Evolutionary conservation across 2,113 vertebrate species (phyloP).

Genomic region (Dasyornis broadbenti): DNA sequence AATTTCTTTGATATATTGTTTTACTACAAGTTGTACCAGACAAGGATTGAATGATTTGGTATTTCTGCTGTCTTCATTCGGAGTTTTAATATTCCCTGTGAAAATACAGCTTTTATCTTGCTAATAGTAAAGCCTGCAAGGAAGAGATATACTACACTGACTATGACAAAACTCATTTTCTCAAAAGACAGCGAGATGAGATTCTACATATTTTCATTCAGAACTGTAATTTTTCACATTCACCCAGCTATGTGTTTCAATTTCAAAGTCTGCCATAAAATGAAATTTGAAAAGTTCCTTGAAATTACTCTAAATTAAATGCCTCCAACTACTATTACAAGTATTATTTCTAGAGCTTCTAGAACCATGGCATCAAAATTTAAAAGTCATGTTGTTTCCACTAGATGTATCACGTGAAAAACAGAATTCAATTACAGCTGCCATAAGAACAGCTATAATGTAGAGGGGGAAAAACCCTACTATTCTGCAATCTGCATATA

Average conservation of each 20-base stretch:
- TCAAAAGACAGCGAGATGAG: neutral
- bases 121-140: neutral
- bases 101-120: neutral
- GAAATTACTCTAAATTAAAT: neutral
- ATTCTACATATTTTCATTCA: neutral
- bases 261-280: neutral
- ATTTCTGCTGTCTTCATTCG: neutral
- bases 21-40: neutral
- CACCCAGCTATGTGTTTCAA: neutral
- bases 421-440: neutral
- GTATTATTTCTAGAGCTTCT: neutral
- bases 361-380: neutral
- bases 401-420: neutral
- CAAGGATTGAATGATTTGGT: neutral
- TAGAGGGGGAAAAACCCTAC: neutral
- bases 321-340: neutral
- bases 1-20: neutral
- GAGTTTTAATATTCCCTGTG: neutral
- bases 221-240: neutral
- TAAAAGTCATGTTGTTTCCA: neutral
- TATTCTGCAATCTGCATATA: neutral
- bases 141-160: neutral
- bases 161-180: neutral
- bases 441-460: neutral
- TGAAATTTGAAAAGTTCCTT: neutral